Percentiles rank a stretch among this genome's conserved stretches.
These are phyloP conservation scores for Plecotus auritus DNA, from an alignment of 2,113 vertebrate species.

Conservation along the genomic window DNA sequence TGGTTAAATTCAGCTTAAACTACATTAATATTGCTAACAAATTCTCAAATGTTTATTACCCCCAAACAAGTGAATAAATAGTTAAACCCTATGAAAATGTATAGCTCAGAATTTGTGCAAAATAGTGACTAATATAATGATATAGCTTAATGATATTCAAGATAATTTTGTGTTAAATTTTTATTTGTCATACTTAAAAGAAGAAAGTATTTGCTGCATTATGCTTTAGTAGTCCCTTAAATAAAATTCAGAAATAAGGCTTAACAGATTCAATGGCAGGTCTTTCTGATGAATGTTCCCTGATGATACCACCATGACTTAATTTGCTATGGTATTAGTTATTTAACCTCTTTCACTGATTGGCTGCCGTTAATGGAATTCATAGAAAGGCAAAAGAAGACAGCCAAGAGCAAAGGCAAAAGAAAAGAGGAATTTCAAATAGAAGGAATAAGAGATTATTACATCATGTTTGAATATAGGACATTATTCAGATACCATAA, in stretches of 20 bases:
- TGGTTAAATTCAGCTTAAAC: not conserved
- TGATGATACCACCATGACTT: not conserved
- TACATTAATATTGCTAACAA: not conserved
- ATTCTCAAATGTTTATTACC: not conserved
- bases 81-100: not conserved
- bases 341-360: not conserved
- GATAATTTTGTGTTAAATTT: not conserved
- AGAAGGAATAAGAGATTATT: slow-evolving; percentile 39
- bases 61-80: not conserved
- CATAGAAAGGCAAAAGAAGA: not conserved
- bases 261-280: not conserved
- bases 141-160: not conserved
- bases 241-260: not conserved
- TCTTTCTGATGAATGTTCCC: not conserved
- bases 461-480: slow-evolving; percentile 37
- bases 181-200: not conserved
- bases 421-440: not conserved
- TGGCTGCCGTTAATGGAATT: not conserved
- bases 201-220: not conserved
- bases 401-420: not conserved
- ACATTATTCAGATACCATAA: slow-evolving; percentile 51
- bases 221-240: not conserved
- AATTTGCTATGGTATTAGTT: not conserved
- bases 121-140: not conserved
- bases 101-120: not conserved